Conservation (phyloP, 2,888 invertebrate genomes). For the Oconnorella tubifera region DNA sequence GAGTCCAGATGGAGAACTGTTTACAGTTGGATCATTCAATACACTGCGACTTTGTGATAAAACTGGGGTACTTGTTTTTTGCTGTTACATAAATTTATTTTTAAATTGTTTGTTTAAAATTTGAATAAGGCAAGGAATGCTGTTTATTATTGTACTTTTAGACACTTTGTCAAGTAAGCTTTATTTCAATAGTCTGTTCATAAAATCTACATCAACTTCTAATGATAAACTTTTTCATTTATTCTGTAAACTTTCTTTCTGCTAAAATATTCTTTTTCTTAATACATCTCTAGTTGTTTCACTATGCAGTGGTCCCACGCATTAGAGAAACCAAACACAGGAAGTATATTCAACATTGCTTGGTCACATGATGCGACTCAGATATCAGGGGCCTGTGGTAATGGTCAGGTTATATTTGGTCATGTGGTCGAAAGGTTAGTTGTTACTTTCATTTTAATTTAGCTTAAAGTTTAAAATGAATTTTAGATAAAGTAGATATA, state of each 20-base stretch:
- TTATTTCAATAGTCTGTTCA: too few relatives aligned
- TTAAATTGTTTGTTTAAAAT: too few relatives aligned
- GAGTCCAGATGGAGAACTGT: constrained; percentile 84
- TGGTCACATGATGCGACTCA: constrained; percentile 98
- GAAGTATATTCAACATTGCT: constrained; percentile 80
- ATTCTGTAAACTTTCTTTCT: too few relatives aligned
- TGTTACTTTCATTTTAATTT: too few relatives aligned
- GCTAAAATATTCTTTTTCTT: too few relatives aligned
- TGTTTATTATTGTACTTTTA: too few relatives aligned
- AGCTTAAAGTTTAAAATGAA: too few relatives aligned
- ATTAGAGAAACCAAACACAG: constrained; percentile 80
- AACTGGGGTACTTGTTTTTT: constrained; percentile 72
- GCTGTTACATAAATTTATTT: background rate
- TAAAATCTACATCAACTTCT: too few relatives aligned
- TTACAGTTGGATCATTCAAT: constrained; percentile 89
- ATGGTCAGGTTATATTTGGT: constrained; percentile 83
- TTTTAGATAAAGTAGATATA: background rate
- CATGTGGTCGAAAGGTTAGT: constrained; percentile 78
- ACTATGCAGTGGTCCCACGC: constrained; percentile 98
- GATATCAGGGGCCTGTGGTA: constrained; percentile 88
- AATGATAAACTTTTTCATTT: too few relatives aligned
- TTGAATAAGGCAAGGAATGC: too few relatives aligned
- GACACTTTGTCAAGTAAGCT: too few relatives aligned
- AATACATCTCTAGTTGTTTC: too few relatives aligned
- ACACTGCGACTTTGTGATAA: constrained; percentile 86